Percentiles rank a stretch among this genome's conserved stretches.
Conservation (phyloP, 2,888 invertebrate species). For the Timema podura region DNA sequence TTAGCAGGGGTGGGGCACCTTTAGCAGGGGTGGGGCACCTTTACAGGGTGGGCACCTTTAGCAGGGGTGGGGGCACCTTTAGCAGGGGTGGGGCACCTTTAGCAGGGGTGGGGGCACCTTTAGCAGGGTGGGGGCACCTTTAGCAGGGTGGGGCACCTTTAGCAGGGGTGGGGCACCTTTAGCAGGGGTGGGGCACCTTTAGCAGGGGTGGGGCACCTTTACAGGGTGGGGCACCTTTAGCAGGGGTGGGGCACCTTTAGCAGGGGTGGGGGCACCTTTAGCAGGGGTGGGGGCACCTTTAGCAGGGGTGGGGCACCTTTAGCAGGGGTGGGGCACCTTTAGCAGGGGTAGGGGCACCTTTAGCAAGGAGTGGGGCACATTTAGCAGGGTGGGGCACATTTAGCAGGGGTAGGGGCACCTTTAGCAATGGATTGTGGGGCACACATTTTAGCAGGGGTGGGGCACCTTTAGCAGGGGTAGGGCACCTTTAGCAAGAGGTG, state of each 20-base stretch:
- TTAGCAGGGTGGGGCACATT: neutral
- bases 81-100: no score
- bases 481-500: no score
- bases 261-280: neutral
- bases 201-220: neutral
- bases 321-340: neutral
- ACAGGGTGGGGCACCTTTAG: neutral
- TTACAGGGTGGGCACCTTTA: no score
- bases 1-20: no score
- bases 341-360: neutral
- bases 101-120: no score
- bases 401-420: neutral
- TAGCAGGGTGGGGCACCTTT: no score
- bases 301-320: neutral
- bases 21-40: no score
- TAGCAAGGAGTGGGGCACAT: neutral
- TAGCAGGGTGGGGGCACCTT: no score
- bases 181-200: neutral
- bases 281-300: neutral
- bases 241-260: neutral
- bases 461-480: no score
- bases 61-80: no score
- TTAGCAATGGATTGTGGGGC: no score
- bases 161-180: no score
- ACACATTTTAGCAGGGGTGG: neutral